Base-by-base conservation (phyloP, 2,888 invertebrate genomes). In the Chymomyza procnemis region DNA sequence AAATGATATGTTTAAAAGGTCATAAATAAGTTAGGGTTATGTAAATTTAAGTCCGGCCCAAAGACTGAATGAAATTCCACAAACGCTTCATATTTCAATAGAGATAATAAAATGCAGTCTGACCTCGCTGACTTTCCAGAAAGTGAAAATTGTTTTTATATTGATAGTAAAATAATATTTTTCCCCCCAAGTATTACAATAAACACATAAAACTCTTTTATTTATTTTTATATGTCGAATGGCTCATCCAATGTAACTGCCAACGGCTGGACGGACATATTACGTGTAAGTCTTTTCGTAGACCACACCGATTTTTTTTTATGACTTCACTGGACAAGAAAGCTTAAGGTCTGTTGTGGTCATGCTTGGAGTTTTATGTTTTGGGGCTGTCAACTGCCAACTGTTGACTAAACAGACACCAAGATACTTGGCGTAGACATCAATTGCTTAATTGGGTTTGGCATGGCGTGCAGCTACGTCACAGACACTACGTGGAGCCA, bases 131-230 rank as follows among this genome's bases (percentile, higher is more conserved):
- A 26, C 61, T 75, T 78, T 69, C 78, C 80, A 64, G 61, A 50
- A 65, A 83, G 84, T 76, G 81, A 80, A 81, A 85, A 85, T 85
- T 80, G 72, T 71, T 73, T 81, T 81, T 78, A 83, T 78, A 76
- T 80, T 72, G 81, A 73, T 73, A 76, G 76, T 81, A 69, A 85
- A 80, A 79, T 59, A 58, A 58, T 62, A 61, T 67, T 69, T 57
- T 50, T n/a, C n/a, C n/a, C n/a, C 54, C 21, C 34, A 66, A 41
- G 55, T 63, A 66, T 69, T 57, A 26, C 67, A 50, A 60, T 57
- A 26, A 26, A 22, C n/a, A 57, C 61, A 66, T 59, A 75, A 68
- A 72, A 68, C 73, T 62, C 58, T 61, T 61, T 46, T 61, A 41
- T 22, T 41, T 58, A 30, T 34, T 26, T 62, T 54, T 48, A 61